Base-by-base conservation (phyloP, 2,888 invertebrate species). In the Drosophila pseudotakahashii region DNA sequence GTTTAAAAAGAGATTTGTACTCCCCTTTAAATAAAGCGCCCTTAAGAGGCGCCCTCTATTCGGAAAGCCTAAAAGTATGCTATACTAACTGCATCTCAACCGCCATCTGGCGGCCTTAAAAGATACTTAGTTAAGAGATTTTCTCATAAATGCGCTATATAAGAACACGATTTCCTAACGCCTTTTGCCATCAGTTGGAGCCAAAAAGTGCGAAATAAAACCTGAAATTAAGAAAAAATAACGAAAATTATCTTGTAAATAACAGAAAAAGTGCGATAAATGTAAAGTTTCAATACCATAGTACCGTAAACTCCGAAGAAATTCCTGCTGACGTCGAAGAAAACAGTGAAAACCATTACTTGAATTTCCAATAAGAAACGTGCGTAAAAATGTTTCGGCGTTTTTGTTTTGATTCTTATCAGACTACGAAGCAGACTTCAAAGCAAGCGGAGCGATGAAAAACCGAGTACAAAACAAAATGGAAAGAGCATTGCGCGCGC, bases 371-470 rank as follows among this genome's bases (percentile, higher is more conserved):
- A 39, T 39, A 5, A 16, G 14, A 79, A 52, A 51, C 62, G 69
- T 78, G 73, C 71, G 67, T 55, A 53, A 67, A 53, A 67, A 66
- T 51, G 47, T 82, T 85, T 78, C 73, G 76, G 78, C 67, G 62
- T 67, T 88, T 89, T 89, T 89, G 88, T 89, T 89, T 89, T 89
- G 88, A 89, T 89, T 89, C 88, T 88, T 88, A 89, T 89, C 89
- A 80, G 54, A 54, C 69, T 26, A 55, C 66, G 76, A 73, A 77
- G 58, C 79, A 85, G 83, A 73, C 75, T 42, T 34, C 23, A 63
- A 75, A 76, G 73, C 73, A 53, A 23, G 53, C 47, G 58, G 5
- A 55, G 64, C 72, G 71, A 81, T 76, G 69, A 85, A 87, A 77
- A 77, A 64, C 70, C 72, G 68, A 76, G 77, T 78, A 74, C 42